phyloP scores from a whole-genome alignment of 2,797 vertebrate species.

The Xiphorhynchus erythropygius region DNA sequence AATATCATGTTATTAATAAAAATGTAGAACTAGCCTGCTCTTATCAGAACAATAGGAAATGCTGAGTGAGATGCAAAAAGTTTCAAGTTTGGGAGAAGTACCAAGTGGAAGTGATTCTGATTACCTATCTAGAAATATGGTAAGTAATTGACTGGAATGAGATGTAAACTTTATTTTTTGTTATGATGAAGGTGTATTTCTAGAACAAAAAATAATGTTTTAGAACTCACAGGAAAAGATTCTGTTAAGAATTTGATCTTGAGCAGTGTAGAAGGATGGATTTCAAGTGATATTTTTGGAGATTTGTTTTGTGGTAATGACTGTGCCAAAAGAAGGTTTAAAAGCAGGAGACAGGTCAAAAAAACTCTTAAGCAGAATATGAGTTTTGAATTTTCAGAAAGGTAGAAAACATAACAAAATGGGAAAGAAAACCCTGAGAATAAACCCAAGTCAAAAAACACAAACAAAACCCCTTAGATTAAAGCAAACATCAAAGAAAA shows the following conservation, averaged over 20 bases:
- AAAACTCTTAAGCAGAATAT: no score
- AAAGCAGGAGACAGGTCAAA: not conserved
- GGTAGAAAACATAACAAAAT: not conserved
- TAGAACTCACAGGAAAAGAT: not conserved
- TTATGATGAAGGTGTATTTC: not conserved
- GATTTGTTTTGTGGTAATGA: not conserved
- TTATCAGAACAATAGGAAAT: not conserved
- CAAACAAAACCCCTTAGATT: not conserved
- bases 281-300: not conserved
- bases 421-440: not conserved
- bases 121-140: not conserved
- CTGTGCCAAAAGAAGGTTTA: not conserved
- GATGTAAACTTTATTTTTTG: not conserved
- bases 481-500: not conserved
- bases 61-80: not conserved
- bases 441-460: not conserved
- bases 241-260: not conserved
- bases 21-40: not conserved
- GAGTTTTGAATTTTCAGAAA: not conserved
- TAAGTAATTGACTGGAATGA: not conserved
- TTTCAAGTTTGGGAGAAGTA: not conserved
- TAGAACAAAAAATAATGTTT: not conserved
- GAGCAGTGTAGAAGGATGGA: not conserved
- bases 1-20: not conserved
- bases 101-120: not conserved